Evolutionary conservation across 1,140 invertebrate species (phyloP).

Genomic region (Cyphomyrmex costatus): DNA sequence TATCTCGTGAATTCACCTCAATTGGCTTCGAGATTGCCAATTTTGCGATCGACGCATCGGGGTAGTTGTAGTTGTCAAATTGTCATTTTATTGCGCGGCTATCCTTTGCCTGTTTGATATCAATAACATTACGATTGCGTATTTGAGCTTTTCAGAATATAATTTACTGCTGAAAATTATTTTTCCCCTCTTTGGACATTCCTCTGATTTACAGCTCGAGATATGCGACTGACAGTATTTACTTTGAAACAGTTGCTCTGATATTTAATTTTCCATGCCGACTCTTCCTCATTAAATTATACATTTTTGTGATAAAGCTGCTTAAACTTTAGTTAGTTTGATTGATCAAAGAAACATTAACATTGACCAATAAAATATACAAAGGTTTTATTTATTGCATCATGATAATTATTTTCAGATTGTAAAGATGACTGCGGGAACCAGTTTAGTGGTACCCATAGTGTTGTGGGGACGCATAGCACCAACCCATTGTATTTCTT

Average conservation of each 20-base stretch:
- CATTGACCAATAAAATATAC: not conserved
- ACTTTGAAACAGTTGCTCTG: not conserved
- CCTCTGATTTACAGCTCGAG: not conserved
- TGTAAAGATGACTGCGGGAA: conserved; percentile 91
- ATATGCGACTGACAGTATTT: not conserved
- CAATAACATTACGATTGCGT: not conserved
- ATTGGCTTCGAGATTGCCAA: too few relatives aligned
- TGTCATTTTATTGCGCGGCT: conserved; percentile 60
- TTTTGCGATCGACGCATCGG: not conserved
- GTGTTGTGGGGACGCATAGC: conserved; percentile 98
- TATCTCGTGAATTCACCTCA: too few relatives aligned
- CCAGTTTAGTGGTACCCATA: conserved; percentile 97
- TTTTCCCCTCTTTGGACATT: not conserved
- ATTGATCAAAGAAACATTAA: not conserved
- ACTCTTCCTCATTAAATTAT: not conserved
- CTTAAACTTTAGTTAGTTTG: not conserved
- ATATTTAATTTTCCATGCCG: not conserved
- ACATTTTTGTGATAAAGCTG: not conserved
- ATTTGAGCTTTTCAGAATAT: not conserved
- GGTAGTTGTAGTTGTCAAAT: not conserved
- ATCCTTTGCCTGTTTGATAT: conserved; percentile 22
- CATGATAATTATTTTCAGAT: conserved; percentile 71
- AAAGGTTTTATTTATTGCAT: conserved; percentile 23
- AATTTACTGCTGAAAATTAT: not conserved
- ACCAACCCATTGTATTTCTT: conserved; percentile 98